Conservation (phyloP, 2,113 vertebrate species). For the Sciurus niger region DNA sequence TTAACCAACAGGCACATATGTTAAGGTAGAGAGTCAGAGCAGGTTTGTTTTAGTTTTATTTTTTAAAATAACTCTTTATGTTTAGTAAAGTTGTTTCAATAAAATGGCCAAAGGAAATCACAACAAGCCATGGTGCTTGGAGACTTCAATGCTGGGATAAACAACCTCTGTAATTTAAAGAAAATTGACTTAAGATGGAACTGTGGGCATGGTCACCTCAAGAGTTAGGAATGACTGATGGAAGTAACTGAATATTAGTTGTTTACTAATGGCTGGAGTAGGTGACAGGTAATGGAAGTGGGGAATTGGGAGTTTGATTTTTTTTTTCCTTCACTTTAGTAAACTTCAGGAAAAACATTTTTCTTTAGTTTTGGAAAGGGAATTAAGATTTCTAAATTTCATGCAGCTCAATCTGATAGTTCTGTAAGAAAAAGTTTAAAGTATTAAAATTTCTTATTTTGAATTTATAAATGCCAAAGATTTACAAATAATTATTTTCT, state of each 20-base stretch:
- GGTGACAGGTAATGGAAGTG: neutral
- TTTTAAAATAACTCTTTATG: no score
- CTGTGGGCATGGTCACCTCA: neutral
- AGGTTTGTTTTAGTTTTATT: neutral
- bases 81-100: slow-evolving; percentile 42
- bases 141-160: neutral
- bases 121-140: neutral
- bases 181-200: slow-evolving; percentile 1
- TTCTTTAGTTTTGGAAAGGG: slow-evolving; percentile 36
- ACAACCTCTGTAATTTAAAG: neutral
- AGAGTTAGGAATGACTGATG: neutral
- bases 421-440: slow-evolving; percentile 76
- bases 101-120: neutral
- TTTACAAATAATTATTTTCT: neutral
- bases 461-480: slow-evolving; percentile 53
- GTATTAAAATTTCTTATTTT: slow-evolving; percentile 76
- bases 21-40: neutral
- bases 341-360: slow-evolving; percentile 57
- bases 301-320: neutral
- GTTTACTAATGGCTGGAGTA: neutral
- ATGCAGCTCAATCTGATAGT: slow-evolving; percentile 71
- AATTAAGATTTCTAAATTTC: slow-evolving; percentile 82
- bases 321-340: slow-evolving; percentile 60
- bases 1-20: neutral
- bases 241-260: neutral